Percentiles rank a stretch among this genome's conserved stretches.
Evolutionary conservation across 2,113 vertebrate species (phyloP).

Genomic region (Cromileptes altivelis): DNA sequence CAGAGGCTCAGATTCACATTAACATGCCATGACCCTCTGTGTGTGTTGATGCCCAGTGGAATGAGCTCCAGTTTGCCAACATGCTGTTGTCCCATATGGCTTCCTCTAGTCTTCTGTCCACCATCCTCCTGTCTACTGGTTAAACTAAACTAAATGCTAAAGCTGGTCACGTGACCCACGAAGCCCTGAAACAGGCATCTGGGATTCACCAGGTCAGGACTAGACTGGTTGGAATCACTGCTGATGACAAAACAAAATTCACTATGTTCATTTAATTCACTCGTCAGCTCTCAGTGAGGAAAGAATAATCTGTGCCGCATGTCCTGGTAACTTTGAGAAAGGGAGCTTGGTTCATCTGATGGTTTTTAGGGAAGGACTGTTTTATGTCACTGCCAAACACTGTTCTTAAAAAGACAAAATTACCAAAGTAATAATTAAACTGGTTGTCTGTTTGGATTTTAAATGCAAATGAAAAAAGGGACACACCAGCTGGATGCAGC

Average conservation of each 20-base stretch:
- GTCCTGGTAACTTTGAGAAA: neutral
- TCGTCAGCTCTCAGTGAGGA: slow-evolving; percentile 5
- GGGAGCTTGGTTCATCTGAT: slow-evolving; percentile 8
- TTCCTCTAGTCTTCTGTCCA: slow-evolving; percentile 46
- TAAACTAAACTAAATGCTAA: slow-evolving; percentile 48
- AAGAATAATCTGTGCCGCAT: neutral
- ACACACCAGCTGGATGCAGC: neutral
- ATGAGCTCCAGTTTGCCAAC: slow-evolving; percentile 47
- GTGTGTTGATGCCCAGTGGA: slow-evolving; percentile 51
- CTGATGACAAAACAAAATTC: slow-evolving; percentile 28
- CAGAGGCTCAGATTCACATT: slow-evolving; percentile 27
- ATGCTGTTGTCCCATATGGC: slow-evolving; percentile 75
- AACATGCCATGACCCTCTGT: slow-evolving; percentile 23
- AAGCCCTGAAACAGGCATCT: slow-evolving; percentile 35
- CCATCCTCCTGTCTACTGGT: slow-evolving; percentile 44
- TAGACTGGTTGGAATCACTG: slow-evolving; percentile 20
- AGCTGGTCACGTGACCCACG: slow-evolving; percentile 26
- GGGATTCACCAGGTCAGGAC: slow-evolving; percentile 46
- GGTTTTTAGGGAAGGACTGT: neutral
- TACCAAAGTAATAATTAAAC: slow-evolving; percentile 12
- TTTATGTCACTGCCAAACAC: neutral
- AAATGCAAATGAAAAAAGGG: slow-evolving; percentile 20
- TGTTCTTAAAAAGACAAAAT: slow-evolving; percentile 26
- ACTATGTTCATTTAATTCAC: slow-evolving; percentile 18
- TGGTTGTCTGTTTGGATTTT: slow-evolving; percentile 19